Percentiles rank a stretch among this genome's conserved stretches.
These are phyloP conservation scores for Magallana ariakensis DNA, from an alignment of 1,140 invertebrate genomes.

Conservation along the genomic window DNA sequence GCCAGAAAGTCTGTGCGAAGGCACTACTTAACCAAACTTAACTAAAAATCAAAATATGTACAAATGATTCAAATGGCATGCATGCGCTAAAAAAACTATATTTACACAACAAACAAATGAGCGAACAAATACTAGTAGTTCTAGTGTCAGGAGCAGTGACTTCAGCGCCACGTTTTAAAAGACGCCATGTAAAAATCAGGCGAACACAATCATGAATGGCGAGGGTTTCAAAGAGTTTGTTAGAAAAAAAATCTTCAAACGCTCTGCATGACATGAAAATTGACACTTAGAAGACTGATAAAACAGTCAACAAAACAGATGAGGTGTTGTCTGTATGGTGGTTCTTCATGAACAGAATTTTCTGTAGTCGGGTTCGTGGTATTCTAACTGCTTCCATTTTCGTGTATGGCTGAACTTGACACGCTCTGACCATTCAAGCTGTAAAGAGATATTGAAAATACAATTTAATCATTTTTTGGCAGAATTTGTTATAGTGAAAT, in stretches of 20 bases:
- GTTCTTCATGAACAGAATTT: background rate
- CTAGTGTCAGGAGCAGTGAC: too few relatives aligned
- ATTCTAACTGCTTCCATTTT: background rate
- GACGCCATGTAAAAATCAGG: background rate
- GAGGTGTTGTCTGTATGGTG: background rate
- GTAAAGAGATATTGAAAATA: background rate
- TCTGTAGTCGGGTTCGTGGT: background rate
- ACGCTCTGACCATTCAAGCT: constrained; percentile 20
- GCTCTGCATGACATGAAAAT: background rate
- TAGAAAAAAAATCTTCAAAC: background rate
- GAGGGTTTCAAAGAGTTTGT: background rate
- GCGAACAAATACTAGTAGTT: too few relatives aligned
- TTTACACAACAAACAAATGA: too few relatives aligned
- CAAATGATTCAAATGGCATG: background rate
- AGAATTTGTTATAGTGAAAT: too few relatives aligned
- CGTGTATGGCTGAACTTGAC: constrained; percentile 3
- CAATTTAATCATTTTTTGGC: too few relatives aligned
- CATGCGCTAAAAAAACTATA: background rate
- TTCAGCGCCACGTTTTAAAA: background rate
- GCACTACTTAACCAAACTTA: too few relatives aligned
- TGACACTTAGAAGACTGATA: background rate
- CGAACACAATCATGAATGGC: background rate
- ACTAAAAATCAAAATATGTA: constrained; percentile 1
- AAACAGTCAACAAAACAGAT: background rate
- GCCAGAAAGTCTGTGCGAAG: too few relatives aligned